Base-by-base conservation (phyloP, 2,888 invertebrate species). In the Caradrina kadenii region DNA sequence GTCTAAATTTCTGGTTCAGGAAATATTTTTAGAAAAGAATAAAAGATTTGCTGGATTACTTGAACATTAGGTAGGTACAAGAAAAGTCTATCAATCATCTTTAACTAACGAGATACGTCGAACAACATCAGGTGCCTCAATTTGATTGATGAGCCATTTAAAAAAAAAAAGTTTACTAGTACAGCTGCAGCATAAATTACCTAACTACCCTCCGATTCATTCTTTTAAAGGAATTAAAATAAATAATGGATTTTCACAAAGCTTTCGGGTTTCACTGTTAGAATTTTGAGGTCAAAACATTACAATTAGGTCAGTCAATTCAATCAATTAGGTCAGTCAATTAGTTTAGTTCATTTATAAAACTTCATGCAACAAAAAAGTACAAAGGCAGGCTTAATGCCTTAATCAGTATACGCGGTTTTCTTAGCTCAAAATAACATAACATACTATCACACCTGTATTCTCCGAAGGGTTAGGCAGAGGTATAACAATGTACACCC, bases 91-190 rank as follows among this genome's bases (percentile, higher is more conserved):
- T 75, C 64, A 64, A 64, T 77, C 75, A 61, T 49, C 21, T 17
- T 64, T 39, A 64, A 77, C 42, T 58, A 52, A 50, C 62, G 21
- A 35, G 17, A 11, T 63, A 49, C 5, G 17, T 26, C 10, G 56
- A 31, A 8, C 56, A 70, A 55, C 61, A 58, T 21, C 78, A 71
- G 72, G 58, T 55, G 53, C 49, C 58, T 50, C 54, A 31, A n/a
- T 35, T 11, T 78, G 75, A 76, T 65, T 78, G 59, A 76, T 72
- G 79, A 70, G 11, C 31, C 35, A 53, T 63, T 69, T n/a, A n/a
- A n/a, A n/a, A 61, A 17, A 62, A 58, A 39, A 39, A 58, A 35
- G 35, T 22, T 17, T 71, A 19, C n/a, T 19, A 39, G 19, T 42
- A 75, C 39, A 45, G 45, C 52, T 77, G 63, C 50, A 60, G 21